These are phyloP conservation scores for Probaryconus sp. DNA, from an alignment of 1,140 invertebrate genomes.

Conservation along the genomic window DNA sequence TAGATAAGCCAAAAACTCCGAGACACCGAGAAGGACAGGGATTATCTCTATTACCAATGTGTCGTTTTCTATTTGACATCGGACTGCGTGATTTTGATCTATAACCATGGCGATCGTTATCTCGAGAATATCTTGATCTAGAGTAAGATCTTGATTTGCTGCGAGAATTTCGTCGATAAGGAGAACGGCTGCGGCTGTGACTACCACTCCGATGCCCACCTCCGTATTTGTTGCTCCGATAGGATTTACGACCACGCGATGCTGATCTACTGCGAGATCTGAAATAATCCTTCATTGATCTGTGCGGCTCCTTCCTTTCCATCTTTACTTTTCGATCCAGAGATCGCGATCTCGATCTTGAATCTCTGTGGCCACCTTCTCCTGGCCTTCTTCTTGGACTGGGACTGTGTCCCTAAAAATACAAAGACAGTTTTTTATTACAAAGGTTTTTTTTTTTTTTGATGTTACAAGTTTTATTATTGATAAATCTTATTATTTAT, in stretches of 20 bases:
- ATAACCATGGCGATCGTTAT: constrained; percentile 69
- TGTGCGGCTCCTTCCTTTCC: constrained; percentile 70
- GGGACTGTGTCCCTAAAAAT: constrained; percentile 70
- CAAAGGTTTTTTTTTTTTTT: too few relatives aligned
- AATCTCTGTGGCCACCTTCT: constrained; percentile 65
- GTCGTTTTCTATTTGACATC: constrained; percentile 80
- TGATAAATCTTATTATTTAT: too few relatives aligned
- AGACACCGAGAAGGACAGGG: constrained; percentile 93
- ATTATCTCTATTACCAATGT: constrained; percentile 85
- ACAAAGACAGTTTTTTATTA: too few relatives aligned
- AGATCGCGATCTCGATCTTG: constrained; percentile 73
- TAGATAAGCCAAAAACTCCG: constrained; percentile 95
- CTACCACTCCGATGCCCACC: constrained; percentile 68
- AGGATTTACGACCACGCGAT: constrained; percentile 69
- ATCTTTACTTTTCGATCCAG: constrained; percentile 50
- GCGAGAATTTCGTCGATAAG: constrained; percentile 77
- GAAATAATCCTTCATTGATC: constrained; percentile 72
- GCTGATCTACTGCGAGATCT: constrained; percentile 73
- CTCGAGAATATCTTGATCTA: constrained; percentile 71
- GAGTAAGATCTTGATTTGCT: constrained; percentile 79
- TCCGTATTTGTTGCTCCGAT: constrained; percentile 70
- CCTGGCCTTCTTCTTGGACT: constrained; percentile 69
- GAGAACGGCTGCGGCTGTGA: constrained; percentile 78
- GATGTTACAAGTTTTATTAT: too few relatives aligned
- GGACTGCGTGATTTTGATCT: constrained; percentile 79